These are phyloP conservation scores for Schizopygopsis malacanthus DNA, from an alignment of 2,797 vertebrate species.

Conservation along the genomic window DNA sequence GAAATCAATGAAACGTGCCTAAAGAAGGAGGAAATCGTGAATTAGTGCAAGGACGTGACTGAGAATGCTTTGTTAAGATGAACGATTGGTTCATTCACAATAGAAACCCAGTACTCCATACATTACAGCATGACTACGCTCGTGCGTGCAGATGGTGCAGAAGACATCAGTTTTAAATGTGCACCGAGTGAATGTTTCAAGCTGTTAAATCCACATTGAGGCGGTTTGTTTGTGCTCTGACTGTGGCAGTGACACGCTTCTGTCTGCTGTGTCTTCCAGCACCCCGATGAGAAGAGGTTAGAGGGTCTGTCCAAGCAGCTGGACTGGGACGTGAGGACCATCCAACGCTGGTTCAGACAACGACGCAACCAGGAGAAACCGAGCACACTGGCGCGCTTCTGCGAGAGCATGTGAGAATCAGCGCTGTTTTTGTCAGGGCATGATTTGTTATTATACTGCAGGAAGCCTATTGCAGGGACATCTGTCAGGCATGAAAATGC, in stretches of 20 bases:
- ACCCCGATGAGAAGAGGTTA: slow-evolving; percentile 96
- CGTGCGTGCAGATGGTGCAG: neutral
- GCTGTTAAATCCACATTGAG: slow-evolving; percentile 8
- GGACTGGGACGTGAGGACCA: slow-evolving; percentile 97
- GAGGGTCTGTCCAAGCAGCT: slow-evolving; percentile 98
- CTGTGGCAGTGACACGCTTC: neutral
- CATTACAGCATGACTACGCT: neutral
- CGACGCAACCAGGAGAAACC: slow-evolving; percentile 98
- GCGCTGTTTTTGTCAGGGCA: neutral
- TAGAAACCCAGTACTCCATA: neutral
- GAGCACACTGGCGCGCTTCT: slow-evolving; percentile 93
- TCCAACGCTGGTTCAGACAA: slow-evolving; percentile 98
- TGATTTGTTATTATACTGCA: neutral
- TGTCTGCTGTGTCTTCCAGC: slow-evolving; percentile 74
- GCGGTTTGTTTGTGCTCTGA: neutral
- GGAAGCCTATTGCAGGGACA: too few relatives aligned
- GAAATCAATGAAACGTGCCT: neutral
- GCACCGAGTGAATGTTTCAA: neutral
- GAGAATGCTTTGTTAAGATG: neutral
- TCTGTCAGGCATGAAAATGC: neutral
- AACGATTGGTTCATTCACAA: neutral
- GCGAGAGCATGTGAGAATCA: slow-evolving; percentile 95
- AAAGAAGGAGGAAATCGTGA: neutral
- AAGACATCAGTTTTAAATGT: neutral
- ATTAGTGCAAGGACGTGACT: neutral